Percentiles rank a stretch among this genome's conserved stretches.
phyloP scores from a whole-genome alignment of 2,113 vertebrate species.

The Esox niger region DNA sequence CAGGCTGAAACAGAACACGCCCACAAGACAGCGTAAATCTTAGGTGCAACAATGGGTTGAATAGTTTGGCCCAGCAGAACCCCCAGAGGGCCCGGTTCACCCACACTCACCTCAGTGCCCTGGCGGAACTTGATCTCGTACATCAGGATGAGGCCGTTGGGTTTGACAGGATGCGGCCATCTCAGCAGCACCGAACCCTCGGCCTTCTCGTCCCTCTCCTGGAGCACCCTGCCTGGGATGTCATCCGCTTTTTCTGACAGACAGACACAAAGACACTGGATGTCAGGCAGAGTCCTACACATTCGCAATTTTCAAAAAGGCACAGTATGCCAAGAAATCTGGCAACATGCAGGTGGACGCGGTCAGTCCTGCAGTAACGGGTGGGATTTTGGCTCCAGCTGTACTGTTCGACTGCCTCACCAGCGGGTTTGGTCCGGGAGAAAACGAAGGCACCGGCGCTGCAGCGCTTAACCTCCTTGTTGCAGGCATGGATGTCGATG shows the following conservation, averaged over 20 bases:
- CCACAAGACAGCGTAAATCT: constrained; percentile 16
- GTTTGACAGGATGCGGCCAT: constrained; percentile 85
- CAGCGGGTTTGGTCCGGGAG: constrained; percentile 93
- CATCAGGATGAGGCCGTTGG: constrained; percentile 94
- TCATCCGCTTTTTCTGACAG: constrained; percentile 87
- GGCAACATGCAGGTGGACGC: neutral
- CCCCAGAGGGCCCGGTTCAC: neutral
- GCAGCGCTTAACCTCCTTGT: constrained; percentile 87
- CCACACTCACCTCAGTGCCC: constrained; percentile 81
- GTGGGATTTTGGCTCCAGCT: neutral
- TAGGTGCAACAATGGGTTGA: no score
- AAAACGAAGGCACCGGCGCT: constrained; percentile 93
- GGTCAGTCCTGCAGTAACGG: no score
- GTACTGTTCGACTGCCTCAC: constrained; percentile 61
- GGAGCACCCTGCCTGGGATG: constrained; percentile 84
- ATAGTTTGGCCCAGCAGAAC: neutral
- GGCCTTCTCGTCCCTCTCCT: constrained; percentile 79
- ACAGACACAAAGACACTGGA: constrained; percentile 16
- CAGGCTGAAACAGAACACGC: constrained; percentile 59
- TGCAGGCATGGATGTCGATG: constrained; percentile 96
- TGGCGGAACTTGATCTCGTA: constrained; percentile 93
- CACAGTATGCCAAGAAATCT: neutral
- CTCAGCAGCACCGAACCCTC: constrained; percentile 84
- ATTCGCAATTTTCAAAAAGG: neutral
- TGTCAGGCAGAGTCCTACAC: neutral